Percentiles rank a stretch among this genome's conserved stretches.
These are phyloP conservation scores for Hemibagrus guttatus DNA, from an alignment of 2,797 vertebrate species.

Conservation along the genomic window DNA sequence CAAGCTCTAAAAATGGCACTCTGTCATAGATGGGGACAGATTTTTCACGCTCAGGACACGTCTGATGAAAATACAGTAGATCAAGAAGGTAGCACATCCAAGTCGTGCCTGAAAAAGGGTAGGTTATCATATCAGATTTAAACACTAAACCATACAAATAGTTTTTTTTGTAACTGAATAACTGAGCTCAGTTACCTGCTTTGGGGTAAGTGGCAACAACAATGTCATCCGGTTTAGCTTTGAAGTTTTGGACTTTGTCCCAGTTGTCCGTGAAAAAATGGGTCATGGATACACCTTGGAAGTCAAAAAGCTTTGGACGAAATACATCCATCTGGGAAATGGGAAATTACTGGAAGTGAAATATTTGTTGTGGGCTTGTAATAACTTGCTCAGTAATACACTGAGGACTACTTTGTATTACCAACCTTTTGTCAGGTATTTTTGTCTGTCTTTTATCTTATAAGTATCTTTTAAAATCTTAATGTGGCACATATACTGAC, in stretches of 20 bases:
- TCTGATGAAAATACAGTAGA: slow-evolving; percentile 65
- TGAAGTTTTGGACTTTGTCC: slow-evolving; percentile 60
- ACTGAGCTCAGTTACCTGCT: slow-evolving; percentile 59
- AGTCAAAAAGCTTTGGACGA: slow-evolving; percentile 59
- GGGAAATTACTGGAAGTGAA: neutral
- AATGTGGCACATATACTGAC: neutral
- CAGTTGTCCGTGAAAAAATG: slow-evolving; percentile 59
- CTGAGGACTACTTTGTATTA: neutral
- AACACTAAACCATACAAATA: neutral
- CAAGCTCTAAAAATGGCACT: slow-evolving; percentile 70
- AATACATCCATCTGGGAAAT: slow-evolving; percentile 1
- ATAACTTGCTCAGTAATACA: neutral
- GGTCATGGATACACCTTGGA: slow-evolving; percentile 59
- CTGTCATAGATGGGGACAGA: slow-evolving; percentile 58
- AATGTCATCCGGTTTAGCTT: slow-evolving; percentile 59
- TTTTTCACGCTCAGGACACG: slow-evolving; percentile 53
- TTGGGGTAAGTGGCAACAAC: slow-evolving; percentile 66
- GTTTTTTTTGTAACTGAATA: neutral
- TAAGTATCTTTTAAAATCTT: neutral
- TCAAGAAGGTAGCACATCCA: slow-evolving; percentile 71
- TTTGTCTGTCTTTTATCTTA: neutral
- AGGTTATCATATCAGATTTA: neutral
- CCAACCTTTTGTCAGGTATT: neutral
- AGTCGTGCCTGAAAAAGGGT: slow-evolving; percentile 64
- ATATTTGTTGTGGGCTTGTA: neutral